These are phyloP conservation scores for Etia nguti DNA, from an alignment of 2,113 vertebrate species.

Conservation along the genomic window DNA sequence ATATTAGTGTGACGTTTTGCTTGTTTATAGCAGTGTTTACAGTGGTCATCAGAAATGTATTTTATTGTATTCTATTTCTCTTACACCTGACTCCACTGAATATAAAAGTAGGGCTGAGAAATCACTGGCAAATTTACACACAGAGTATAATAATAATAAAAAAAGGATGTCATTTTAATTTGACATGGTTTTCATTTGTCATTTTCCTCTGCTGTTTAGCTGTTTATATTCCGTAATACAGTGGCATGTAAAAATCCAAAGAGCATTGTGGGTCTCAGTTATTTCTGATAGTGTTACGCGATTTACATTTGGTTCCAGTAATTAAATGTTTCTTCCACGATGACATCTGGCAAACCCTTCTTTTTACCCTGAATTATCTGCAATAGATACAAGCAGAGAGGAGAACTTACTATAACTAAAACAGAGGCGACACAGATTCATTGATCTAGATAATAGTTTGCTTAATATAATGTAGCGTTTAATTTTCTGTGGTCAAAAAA, in stretches of 20 bases:
- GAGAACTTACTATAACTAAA: neutral
- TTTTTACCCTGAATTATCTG: neutral
- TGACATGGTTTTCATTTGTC: neutral
- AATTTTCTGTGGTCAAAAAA: neutral
- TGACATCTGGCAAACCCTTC: neutral
- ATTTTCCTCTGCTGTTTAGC: no score
- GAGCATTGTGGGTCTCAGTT: neutral
- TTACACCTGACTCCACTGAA: neutral
- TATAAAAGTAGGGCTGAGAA: neutral
- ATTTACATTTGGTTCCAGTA: neutral
- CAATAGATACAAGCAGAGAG: neutral
- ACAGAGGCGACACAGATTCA: neutral
- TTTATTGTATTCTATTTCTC: neutral
- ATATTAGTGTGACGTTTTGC: neutral
- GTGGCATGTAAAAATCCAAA: neutral
- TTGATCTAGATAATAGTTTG: no score
- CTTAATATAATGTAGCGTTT: neutral
- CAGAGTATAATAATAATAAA: neutral
- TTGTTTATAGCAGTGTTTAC: neutral
- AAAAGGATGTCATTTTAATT: neutral
- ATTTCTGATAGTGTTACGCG: neutral
- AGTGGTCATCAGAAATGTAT: neutral
- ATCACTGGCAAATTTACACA: neutral
- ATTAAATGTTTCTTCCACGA: neutral
- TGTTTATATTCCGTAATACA: neutral